These are phyloP conservation scores for Apis laboriosa DNA, from an alignment of 1,140 invertebrate genomes.

Conservation along the genomic window DNA sequence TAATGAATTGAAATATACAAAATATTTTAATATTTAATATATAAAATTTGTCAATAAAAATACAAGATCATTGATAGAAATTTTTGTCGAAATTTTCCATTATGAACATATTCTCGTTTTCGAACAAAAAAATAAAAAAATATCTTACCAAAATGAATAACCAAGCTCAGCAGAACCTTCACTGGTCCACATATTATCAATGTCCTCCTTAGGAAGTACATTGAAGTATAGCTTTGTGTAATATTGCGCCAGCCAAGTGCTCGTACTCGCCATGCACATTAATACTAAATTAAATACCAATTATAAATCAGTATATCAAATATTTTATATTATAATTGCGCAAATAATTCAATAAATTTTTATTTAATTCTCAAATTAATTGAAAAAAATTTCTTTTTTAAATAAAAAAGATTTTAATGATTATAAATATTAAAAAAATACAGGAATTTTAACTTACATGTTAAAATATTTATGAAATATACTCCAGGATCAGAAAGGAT, in stretches of 20 bases:
- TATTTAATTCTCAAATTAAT: background rate
- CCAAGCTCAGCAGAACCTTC: conserved; percentile 86
- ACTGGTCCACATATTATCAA: conserved; percentile 87
- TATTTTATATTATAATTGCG: background rate
- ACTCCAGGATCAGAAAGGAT: conserved; percentile 89
- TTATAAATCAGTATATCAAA: background rate
- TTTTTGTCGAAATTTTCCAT: background rate
- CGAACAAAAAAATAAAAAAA: conserved; percentile 59
- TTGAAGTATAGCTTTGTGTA: conserved; percentile 88
- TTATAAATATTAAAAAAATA: too few relatives aligned
- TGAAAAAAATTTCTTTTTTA: background rate
- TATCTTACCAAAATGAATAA: conserved; percentile 88
- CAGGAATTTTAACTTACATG: conserved; percentile 82
- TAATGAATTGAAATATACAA: background rate
- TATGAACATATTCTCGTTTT: background rate
- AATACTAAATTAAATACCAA: conserved; percentile 83
- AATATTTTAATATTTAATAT: conserved; percentile 18
- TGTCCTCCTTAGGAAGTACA: conserved; percentile 88
- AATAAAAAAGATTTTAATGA: too few relatives aligned
- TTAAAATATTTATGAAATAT: conserved; percentile 89
- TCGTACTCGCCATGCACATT: conserved; percentile 85
- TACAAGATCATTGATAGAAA: conserved; percentile 1
- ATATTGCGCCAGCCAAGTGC: conserved; percentile 89
- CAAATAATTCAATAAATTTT: background rate
- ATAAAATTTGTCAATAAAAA: conserved; percentile 17